Percentiles rank a stretch among this genome's conserved stretches.
Evolutionary conservation across 2,888 invertebrate species (phyloP).

Genomic region (Caenorhabditis sp.): DNA sequence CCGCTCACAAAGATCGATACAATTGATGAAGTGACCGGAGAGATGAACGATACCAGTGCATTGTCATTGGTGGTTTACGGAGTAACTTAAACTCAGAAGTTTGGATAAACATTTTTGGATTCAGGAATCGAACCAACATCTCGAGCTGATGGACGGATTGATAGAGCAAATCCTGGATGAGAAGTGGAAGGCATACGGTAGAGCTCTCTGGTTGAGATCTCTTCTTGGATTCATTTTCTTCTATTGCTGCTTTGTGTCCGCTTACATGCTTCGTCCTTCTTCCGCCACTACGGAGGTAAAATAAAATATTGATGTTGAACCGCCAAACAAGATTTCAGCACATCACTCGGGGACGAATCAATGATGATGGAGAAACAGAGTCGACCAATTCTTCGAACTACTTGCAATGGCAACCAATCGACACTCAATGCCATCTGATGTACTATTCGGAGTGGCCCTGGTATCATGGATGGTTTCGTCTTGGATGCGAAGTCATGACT

Average conservation of each 20-base stretch:
- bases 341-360: conserved; percentile 56
- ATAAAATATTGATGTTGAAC: not conserved
- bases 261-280: conserved; percentile 90
- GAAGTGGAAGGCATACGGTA: conserved; percentile 97
- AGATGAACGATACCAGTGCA: conserved; percentile 96
- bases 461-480: conserved; percentile 70
- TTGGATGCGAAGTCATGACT: conserved; percentile 75
- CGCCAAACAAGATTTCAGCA: conserved; percentile 44
- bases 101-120: not conserved
- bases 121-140: conserved; percentile 94
- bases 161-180: conserved; percentile 94
- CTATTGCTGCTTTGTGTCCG: conserved; percentile 91
- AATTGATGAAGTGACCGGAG: conserved; percentile 92
- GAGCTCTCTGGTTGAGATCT: conserved; percentile 84
- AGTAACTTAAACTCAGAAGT: conserved; percentile 85
- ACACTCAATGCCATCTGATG: conserved; percentile 69
- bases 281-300: conserved; percentile 76
- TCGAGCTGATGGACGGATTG: conserved; percentile 95
- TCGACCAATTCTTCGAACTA: conserved; percentile 46
- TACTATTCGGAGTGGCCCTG: conserved; percentile 67
- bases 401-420: conserved; percentile 49
- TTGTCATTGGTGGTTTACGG: conserved; percentile 97
- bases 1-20: conserved; percentile 96
- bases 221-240: conserved; percentile 94
- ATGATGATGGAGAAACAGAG: conserved; percentile 57